phyloP scores from a whole-genome alignment of 2,797 vertebrate species.

The Dendrocincla tyrannina region DNA sequence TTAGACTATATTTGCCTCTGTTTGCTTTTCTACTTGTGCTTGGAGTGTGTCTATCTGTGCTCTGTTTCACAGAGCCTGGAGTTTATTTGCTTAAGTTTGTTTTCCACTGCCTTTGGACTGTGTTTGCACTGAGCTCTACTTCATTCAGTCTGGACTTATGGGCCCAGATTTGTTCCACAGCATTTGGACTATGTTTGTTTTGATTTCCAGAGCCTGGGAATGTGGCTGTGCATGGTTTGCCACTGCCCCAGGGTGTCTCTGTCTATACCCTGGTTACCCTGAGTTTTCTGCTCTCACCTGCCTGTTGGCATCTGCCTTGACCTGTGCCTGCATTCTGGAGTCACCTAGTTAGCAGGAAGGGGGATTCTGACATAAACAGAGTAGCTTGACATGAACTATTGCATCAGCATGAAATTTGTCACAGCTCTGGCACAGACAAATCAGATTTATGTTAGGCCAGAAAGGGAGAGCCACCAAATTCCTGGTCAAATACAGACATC shows the following conservation, averaged over 20 bases:
- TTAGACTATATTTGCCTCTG: constrained; percentile 70
- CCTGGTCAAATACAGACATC: not conserved
- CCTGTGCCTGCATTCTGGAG: not conserved
- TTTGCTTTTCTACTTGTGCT: constrained; percentile 72
- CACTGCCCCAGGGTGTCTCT: not conserved
- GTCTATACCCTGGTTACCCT: not conserved
- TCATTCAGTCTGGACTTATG: constrained; percentile 48
- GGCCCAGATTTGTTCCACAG: constrained; percentile 53
- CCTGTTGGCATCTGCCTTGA: not conserved
- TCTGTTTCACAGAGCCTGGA: constrained; percentile 58
- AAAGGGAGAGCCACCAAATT: not conserved
- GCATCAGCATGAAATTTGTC: not conserved
- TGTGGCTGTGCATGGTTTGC: not conserved
- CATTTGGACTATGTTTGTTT: constrained; percentile 61
- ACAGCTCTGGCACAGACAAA: not conserved
- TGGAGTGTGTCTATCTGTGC: constrained; percentile 70
- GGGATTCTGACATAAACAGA: not conserved
- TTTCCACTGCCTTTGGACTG: constrained; percentile 65
- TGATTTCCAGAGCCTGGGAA: constrained; percentile 62
- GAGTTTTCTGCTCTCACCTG: not conserved
- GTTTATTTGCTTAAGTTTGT: constrained; percentile 71
- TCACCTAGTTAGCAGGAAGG: not conserved
- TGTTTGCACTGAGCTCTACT: constrained; percentile 64
- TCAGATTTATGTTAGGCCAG: not conserved
- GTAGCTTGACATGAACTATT: not conserved